Evolutionary conservation across 2,888 invertebrate species (phyloP), one percentile per base, ranked within the genome.

Genomic region (Spisula solida): DNA sequence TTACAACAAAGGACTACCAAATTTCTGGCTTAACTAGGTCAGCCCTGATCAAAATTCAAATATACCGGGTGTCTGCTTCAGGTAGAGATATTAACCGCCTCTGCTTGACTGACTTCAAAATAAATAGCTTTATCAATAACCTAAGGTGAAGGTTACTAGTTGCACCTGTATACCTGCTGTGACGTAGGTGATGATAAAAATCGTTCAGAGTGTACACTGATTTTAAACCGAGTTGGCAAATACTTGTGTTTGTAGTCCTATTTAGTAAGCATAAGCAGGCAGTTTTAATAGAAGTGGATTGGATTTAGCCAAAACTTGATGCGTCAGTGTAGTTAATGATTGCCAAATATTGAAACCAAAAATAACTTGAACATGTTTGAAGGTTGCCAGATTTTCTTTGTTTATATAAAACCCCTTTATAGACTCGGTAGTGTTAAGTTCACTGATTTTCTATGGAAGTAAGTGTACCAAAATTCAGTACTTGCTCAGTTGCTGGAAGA

Each of bases 91-190:
- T 75, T 75, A 31, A 16, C 16, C 34, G 18, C 18, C 12, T 84
- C 55, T 34, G 78, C 51, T 84, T 84, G 84, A 84, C 84, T 84
- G 84, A 84, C 51, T 84, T 75, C 78, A 55, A 78, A 78, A 78
- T 84, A 84, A 84, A 84, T 84, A 84, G 78, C 78, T 10, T 47
- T 14, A 34, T 75, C 34, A 31, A 75, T 34, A 83, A 66, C 0
- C 12, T 2, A 66, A 75, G 48, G 84, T 84, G 84, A 84, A 84
- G 78, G 78, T 55, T 31, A 47, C 8, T 10, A 29, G 47, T 70
- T 47, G 66, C 47, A 70, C 31, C 56, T 82, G 81, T 82, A 66
- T 75, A 75, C 75, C 31, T 82, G 70, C 70, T 70, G 48, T 82
- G 82, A 82, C 82, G 82, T 66, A 70, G 41, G 66, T 14, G 4